phyloP scores from a whole-genome alignment of 2,888 invertebrate genomes.

The Mesodorylaimus sp. region DNA sequence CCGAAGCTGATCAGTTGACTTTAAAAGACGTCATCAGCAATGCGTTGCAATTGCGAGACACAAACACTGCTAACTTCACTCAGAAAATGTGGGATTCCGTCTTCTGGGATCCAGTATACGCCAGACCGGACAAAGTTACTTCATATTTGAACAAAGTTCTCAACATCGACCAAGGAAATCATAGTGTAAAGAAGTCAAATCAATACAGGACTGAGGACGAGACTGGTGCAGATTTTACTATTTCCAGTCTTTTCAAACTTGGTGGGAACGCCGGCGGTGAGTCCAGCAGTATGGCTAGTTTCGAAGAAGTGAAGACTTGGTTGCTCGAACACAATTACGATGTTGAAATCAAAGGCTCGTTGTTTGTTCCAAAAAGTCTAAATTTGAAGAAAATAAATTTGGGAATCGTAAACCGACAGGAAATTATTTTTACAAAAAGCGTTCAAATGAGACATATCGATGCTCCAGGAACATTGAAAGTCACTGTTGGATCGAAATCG shows the following conservation, averaged over 20 bases:
- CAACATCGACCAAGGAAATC: neutral
- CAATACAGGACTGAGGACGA: neutral
- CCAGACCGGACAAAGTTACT: constrained; percentile 6
- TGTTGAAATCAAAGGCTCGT: neutral
- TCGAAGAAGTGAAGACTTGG: neutral
- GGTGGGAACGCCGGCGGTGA: neutral
- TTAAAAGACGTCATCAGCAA: neutral
- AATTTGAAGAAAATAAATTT: neutral
- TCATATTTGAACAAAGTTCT: neutral
- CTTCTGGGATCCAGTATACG: neutral
- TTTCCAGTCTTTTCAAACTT: neutral
- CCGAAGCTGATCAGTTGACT: constrained; percentile 1
- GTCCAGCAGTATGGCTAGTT: neutral
- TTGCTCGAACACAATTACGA: neutral
- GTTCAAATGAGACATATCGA: neutral
- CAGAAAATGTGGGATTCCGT: constrained; percentile 5
- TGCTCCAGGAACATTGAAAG: neutral
- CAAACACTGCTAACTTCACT: neutral
- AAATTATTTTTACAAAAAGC: neutral
- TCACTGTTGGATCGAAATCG: neutral
- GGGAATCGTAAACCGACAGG: neutral
- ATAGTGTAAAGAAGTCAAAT: neutral
- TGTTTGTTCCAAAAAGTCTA: neutral
- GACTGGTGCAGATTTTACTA: neutral
- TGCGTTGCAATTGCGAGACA: neutral